Conservation (phyloP, 2,888 invertebrate genomes). For the Apomyelois bistriatella region DNA sequence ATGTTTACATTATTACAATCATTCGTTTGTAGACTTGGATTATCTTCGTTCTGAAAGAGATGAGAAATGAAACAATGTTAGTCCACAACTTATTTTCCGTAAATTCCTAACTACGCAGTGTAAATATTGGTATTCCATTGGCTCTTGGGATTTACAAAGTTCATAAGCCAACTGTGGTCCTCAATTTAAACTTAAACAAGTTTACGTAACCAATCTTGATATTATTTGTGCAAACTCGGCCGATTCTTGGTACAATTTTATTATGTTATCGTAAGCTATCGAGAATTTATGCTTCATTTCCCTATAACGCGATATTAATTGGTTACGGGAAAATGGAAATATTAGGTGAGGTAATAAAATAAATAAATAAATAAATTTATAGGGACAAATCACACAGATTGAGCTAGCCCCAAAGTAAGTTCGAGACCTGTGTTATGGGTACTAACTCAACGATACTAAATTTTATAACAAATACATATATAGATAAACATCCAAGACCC, state of each 20-base stretch:
- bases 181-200: constrained; percentile 46
- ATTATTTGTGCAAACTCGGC: background rate
- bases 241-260: background rate
- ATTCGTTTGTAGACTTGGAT: background rate
- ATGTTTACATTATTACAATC: background rate
- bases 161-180: constrained; percentile 30
- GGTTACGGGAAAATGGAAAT: background rate
- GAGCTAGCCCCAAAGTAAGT: no score
- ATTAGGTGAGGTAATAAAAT: background rate
- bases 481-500: no score
- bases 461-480: no score
- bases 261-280: no score
- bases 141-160: constrained; percentile 22
- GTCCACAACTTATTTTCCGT: constrained; percentile 11
- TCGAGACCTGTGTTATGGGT: no score
- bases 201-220: constrained; percentile 24
- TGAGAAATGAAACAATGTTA: constrained; percentile 1
- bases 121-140: constrained; percentile 23
- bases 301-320: background rate
- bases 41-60: constrained; percentile 25
- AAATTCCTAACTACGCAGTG: constrained; percentile 15
- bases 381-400: no score
- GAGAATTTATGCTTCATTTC: no score
- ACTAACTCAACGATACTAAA: no score
- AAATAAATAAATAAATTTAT: background rate